These are phyloP conservation scores for Entomobrya proxima DNA, from an alignment of 2,888 invertebrate species.

Conservation along the genomic window DNA sequence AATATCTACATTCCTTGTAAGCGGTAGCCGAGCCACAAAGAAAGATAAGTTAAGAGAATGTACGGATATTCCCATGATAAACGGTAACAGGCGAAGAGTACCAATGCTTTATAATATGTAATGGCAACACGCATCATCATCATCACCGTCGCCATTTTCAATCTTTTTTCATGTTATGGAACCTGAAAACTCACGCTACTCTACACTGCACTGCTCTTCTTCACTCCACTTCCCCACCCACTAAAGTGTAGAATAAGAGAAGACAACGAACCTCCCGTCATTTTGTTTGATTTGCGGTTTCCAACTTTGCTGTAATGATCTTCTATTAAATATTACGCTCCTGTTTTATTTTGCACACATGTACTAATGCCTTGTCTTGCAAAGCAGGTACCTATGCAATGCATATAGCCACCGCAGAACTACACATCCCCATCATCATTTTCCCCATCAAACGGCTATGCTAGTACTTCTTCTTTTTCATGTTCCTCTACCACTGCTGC, in stretches of 20 bases:
- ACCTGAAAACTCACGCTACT: not conserved
- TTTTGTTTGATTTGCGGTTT: conserved; percentile 72
- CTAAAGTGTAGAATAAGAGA: conserved; percentile 2
- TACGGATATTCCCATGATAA: conserved; percentile 38
- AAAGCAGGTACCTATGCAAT: not conserved
- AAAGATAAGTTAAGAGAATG: not conserved
- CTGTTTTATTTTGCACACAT: not conserved
- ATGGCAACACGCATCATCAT: not conserved
- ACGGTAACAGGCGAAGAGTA: not conserved
- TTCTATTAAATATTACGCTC: conserved; percentile 49
- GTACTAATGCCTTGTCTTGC: not conserved
- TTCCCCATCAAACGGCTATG: not conserved
- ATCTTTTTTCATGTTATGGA: not conserved
- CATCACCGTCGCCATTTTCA: not conserved
- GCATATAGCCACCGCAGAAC: not conserved
- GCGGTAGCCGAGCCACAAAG: not conserved
- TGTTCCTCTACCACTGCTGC: not conserved
- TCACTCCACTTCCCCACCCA: not conserved
- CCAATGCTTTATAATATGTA: not conserved
- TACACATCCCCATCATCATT: conserved; percentile 22
- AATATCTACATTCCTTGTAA: not conserved
- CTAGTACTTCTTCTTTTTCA: not conserved
- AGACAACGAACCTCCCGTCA: conserved; percentile 47
- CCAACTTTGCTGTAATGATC: conserved; percentile 63
- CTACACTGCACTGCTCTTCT: not conserved